Conservation (phyloP, 2,888 invertebrate species). For the Xanthorhoe spadicearia region DNA sequence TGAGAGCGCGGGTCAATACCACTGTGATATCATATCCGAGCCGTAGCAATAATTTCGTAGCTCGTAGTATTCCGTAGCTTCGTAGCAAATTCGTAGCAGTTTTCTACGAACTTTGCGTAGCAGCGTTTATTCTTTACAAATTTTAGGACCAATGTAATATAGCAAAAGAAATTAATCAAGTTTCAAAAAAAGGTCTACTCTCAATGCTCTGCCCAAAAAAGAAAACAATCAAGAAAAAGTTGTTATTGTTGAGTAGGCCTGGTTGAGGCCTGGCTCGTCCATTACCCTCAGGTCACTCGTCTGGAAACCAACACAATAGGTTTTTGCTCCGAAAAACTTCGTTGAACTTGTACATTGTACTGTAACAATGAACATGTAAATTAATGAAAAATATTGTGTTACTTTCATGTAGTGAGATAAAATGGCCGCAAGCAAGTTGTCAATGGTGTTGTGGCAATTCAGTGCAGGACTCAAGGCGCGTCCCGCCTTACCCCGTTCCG, state of each 20-base stretch:
- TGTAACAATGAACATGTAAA: constrained; percentile 3
- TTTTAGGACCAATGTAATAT: not conserved
- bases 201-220: constrained; percentile 1
- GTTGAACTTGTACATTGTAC: constrained; percentile 5
- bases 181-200: constrained; percentile 3
- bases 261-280: not conserved
- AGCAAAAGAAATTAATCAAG: constrained; percentile 14
- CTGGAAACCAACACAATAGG: constrained; percentile 14
- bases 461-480: not conserved
- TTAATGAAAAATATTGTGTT: not conserved
- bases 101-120: not conserved
- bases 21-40: not conserved
- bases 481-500: no score
- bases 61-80: not conserved
- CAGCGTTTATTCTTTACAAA: not conserved
- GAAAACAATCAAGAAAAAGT: constrained; percentile 15
- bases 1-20: not conserved
- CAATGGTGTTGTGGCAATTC: no score
- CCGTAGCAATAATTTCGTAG: not conserved
- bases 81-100: not conserved
- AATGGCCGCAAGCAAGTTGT: not conserved
- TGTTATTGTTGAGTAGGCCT: constrained; percentile 6
- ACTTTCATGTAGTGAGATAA: not conserved
- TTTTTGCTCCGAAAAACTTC: constrained; percentile 9
- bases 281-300: constrained; percentile 15